Evolutionary conservation across 2,797 vertebrate species (phyloP), one percentile per base, ranked within the genome.

Genomic region (Ceryle rudis): DNA sequence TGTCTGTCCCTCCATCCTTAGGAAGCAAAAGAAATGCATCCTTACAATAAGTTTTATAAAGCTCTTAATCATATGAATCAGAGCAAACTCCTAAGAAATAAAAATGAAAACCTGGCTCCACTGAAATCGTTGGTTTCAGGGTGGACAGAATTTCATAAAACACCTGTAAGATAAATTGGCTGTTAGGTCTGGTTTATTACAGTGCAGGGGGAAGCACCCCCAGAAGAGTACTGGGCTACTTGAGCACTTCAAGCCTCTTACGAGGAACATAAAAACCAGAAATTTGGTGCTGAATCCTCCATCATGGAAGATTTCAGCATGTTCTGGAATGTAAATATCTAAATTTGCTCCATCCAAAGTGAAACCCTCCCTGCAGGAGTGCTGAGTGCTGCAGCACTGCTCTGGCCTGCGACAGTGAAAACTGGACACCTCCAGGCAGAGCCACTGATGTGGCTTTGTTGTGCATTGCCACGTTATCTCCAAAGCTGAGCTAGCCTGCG

Each of bases 391-490:
- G 73, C 39, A 74, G 73, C 28, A 60, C 18, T 1, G 3, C 49
- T 55, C 65, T 39, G 28, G 9, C 18, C 78, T 33, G 33, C n/a
- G 31, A 4, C 0, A 1, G 37, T 17, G 26, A 65, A 9, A 64
- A 28, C 12, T 2, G 0, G 61, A 33, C 33, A 20, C 8, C 55
- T 37, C 31, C 28, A 31, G 39, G 46, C 31, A 70, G 41, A 70
- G 57, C 57, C 78, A 35, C 28, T 5, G 0, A 13, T 39, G 19
- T 9, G 39, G 26, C 70, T 39, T 25, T 41, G 70, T 31, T 5
- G 0, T 14, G 31, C 64, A 9, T 51, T 51, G 44, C 37, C 25
- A 13, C 0, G 0, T 31, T 23, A 28, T 7, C 31, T 35, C 44
- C 65, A 52, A 55, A 64, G 81, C 66, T 81, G 66, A 55, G 66